Evolutionary conservation across 23 tunicate genomes (phyloP).

Genomic region (Styela plicata): DNA sequence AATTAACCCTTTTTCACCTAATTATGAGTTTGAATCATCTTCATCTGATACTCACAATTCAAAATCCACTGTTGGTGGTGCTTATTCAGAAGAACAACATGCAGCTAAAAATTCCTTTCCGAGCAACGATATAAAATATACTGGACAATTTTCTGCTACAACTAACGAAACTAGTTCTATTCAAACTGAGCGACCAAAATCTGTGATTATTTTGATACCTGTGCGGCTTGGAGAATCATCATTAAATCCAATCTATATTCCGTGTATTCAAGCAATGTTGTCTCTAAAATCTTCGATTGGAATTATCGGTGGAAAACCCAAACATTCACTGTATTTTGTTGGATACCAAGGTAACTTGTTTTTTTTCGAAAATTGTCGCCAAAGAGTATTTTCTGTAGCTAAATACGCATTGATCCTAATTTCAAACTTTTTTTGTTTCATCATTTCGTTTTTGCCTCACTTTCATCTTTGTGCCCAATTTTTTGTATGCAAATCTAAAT

Average conservation of each 20-base stretch:
- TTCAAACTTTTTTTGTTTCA: too few species aligned
- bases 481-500: too few species aligned
- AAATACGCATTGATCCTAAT: too few species aligned
- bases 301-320: constrained; percentile 86
- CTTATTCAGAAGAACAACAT: background rate
- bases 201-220: constrained; percentile 75
- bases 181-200: background rate
- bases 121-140: too few species aligned
- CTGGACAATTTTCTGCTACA: background rate
- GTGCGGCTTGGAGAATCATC: constrained; percentile 66
- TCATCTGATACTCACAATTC: background rate
- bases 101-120: background rate
- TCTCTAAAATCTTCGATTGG: constrained; percentile 50
- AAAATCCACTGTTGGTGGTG: background rate
- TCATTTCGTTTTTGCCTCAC: too few species aligned
- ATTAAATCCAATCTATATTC: constrained; percentile 56
- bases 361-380: too few species aligned
- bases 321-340: constrained; percentile 81
- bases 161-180: background rate
- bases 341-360: constrained; percentile 74
- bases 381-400: too few species aligned
- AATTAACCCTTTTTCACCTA: background rate
- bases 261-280: constrained; percentile 53
- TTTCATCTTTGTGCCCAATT: too few species aligned
- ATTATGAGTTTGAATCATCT: background rate